Percentiles rank a stretch among this genome's conserved stretches.
These are phyloP conservation scores for Hemichromis elongatus DNA, from an alignment of 2,113 vertebrate species.

Conservation along the genomic window DNA sequence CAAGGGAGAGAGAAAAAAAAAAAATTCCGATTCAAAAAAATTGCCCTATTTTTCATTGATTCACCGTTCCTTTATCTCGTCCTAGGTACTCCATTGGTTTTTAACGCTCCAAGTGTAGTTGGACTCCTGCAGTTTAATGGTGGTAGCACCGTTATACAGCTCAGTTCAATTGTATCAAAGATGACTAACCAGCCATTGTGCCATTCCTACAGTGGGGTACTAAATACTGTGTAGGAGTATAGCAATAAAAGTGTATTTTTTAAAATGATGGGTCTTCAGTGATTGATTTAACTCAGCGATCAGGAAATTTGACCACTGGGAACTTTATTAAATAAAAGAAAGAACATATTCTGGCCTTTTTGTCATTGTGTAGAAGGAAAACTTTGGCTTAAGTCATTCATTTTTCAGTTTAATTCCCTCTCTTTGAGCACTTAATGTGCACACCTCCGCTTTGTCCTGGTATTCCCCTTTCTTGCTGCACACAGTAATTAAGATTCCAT, in stretches of 20 bases:
- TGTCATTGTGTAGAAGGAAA: conserved; percentile 8
- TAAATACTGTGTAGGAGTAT: neutral
- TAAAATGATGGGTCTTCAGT: neutral
- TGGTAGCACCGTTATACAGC: neutral
- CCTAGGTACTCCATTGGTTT: neutral
- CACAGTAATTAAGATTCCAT: conserved; percentile 73
- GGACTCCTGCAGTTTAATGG: conserved; percentile 38
- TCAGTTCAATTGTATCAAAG: neutral
- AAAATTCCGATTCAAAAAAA: conserved; percentile 12
- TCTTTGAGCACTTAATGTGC: conserved; percentile 49
- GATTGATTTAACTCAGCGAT: neutral
- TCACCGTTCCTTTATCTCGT: neutral
- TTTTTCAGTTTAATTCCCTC: conserved; percentile 47
- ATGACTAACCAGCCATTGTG: conserved; percentile 24
- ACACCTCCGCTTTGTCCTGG: conserved; percentile 41
- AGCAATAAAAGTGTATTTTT: neutral
- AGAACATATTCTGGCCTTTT: neutral
- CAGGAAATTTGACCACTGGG: neutral
- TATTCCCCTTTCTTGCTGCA: conserved; percentile 22
- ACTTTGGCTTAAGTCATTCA: conserved; percentile 36
- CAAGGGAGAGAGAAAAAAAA: neutral
- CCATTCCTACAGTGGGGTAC: neutral
- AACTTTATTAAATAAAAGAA: neutral
- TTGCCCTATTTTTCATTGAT: conserved; percentile 12
- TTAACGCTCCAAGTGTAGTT: conserved; percentile 11